phyloP scores from a whole-genome alignment of 1,140 invertebrate genomes.

The Saxidomus purpurata region DNA sequence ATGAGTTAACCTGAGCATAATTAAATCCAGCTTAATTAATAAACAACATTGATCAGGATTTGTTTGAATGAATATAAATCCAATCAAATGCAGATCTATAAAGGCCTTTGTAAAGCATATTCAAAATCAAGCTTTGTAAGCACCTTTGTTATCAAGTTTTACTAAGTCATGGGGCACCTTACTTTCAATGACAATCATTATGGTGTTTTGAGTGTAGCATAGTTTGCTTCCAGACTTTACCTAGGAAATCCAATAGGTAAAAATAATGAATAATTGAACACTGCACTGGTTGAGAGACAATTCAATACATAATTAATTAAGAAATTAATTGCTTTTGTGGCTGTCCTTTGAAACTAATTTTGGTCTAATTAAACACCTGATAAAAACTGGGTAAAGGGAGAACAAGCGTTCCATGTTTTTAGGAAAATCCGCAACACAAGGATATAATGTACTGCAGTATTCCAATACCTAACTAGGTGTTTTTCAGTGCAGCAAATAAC shows the following conservation, averaged over 20 bases:
- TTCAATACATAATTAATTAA: conserved; percentile 31
- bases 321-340: conserved; percentile 12
- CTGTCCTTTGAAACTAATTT: not conserved
- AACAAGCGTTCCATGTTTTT: not conserved
- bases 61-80: not conserved
- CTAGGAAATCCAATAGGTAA: not conserved
- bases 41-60: not conserved
- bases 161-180: no score
- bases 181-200: no score
- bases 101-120: no score
- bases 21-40: not conserved
- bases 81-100: no score
- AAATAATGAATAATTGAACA: not conserved
- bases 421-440: no score
- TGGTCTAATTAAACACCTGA: not conserved
- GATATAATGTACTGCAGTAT: no score
- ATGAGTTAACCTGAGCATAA: not conserved
- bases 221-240: no score
- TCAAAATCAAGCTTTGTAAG: no score
- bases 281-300: not conserved
- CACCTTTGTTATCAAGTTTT: no score
- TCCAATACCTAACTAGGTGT: no score
- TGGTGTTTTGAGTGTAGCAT: no score
- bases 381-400: not conserved
- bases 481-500: no score